Evolutionary conservation across 2,888 invertebrate species (phyloP).

Genomic region (Elaeidobius kamerunicus): DNA sequence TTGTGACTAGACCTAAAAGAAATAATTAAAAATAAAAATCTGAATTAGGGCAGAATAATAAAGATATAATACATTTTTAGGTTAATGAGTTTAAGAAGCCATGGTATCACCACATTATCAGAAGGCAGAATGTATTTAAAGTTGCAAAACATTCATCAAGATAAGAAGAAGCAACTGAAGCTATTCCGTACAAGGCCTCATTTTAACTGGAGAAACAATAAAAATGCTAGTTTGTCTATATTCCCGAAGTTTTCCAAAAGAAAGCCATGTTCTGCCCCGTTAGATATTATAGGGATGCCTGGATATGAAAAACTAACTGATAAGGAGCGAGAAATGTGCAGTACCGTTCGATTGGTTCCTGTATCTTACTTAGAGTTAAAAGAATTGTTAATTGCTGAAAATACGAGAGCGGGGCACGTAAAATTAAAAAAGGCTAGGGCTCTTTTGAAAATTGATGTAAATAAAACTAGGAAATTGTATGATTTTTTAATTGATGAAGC

Average conservation of each 20-base stretch:
- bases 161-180: constrained; percentile 54
- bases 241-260: constrained; percentile 40
- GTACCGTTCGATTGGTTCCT: constrained; percentile 70
- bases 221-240: constrained; percentile 28
- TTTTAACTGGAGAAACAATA: constrained; percentile 42
- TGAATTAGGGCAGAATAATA: no score
- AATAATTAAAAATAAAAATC: no score
- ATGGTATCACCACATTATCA: constrained; percentile 66
- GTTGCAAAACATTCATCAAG: constrained; percentile 60
- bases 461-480: constrained; percentile 85
- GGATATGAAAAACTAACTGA: constrained; percentile 69
- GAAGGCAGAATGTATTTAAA: constrained; percentile 64
- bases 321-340: constrained; percentile 75
- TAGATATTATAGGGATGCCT: constrained; percentile 71
- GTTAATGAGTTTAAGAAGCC: constrained; percentile 63
- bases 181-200: constrained; percentile 43
- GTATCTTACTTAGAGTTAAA: constrained; percentile 77
- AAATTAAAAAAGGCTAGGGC: constrained; percentile 78
- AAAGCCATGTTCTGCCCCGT: constrained; percentile 53
- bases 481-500: constrained; percentile 73
- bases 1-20: no score
- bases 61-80: constrained; percentile 48
- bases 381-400: constrained; percentile 69
- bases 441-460: constrained; percentile 89
- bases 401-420: constrained; percentile 70